phyloP scores from a whole-genome alignment of 2,797 vertebrate species.

The Psittacula echo region DNA sequence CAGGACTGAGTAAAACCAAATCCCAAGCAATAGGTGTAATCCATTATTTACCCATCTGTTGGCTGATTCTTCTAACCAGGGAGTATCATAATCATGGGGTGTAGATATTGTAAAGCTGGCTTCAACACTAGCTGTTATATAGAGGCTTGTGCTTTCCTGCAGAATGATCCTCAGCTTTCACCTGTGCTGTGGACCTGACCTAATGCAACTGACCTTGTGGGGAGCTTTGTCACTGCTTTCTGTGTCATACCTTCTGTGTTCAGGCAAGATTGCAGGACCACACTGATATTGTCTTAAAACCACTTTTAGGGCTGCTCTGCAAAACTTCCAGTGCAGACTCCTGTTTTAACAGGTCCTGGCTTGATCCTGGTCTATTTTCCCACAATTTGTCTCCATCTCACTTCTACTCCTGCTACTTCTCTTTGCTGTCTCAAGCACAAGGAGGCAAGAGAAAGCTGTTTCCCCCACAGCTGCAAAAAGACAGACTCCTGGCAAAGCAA shows the following conservation, averaged over 20 bases:
- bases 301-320: background rate
- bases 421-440: background rate
- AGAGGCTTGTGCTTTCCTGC: background rate
- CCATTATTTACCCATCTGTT: background rate
- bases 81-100: background rate
- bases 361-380: background rate
- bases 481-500: background rate
- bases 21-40: background rate
- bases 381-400: background rate
- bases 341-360: background rate
- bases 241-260: background rate
- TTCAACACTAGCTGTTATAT: background rate
- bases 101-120: background rate
- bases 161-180: background rate
- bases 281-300: background rate
- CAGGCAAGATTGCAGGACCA: background rate
- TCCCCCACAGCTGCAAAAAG: background rate
- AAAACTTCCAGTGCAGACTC: background rate
- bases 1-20: background rate
- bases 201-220: background rate
- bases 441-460: background rate
- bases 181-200: background rate
- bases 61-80: background rate
- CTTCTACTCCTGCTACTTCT: background rate
- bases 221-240: background rate